Conservation (phyloP, 2,797 vertebrate genomes). For the Sebastes itinus region DNA sequence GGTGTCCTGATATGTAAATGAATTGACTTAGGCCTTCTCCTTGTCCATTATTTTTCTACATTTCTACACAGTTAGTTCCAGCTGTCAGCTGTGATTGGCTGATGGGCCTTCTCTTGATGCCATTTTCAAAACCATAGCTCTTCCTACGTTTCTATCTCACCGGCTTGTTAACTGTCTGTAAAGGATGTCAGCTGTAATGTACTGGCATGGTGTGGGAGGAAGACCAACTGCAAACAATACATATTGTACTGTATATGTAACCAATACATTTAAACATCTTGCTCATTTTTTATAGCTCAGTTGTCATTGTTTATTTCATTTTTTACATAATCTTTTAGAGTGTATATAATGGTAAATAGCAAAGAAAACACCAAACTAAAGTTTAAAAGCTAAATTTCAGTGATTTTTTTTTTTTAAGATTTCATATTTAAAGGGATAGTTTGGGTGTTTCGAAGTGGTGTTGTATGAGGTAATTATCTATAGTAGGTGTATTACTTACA, state of each 20-base stretch:
- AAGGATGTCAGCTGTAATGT: background rate
- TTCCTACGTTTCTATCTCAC: background rate
- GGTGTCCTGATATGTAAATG: background rate
- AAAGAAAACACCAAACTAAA: background rate
- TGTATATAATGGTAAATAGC: background rate
- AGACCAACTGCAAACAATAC: background rate
- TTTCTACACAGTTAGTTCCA: background rate
- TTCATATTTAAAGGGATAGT: no score
- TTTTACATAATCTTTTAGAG: background rate
- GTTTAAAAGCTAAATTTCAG: background rate
- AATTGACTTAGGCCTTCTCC: background rate
- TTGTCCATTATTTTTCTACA: background rate
- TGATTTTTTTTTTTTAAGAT: background rate
- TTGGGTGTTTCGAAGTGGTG: no score
- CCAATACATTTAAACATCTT: background rate
- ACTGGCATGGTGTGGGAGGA: background rate
- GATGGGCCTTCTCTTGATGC: background rate
- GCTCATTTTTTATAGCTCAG: background rate
- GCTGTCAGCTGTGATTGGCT: background rate
- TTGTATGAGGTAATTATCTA: no score
- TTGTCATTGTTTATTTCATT: background rate
- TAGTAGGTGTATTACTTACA: no score
- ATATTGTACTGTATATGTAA: background rate
- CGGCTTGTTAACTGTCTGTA: background rate
- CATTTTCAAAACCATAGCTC: background rate